Evolutionary conservation across 2,888 invertebrate genomes (phyloP).

Genomic region (Venusia cambrica): DNA sequence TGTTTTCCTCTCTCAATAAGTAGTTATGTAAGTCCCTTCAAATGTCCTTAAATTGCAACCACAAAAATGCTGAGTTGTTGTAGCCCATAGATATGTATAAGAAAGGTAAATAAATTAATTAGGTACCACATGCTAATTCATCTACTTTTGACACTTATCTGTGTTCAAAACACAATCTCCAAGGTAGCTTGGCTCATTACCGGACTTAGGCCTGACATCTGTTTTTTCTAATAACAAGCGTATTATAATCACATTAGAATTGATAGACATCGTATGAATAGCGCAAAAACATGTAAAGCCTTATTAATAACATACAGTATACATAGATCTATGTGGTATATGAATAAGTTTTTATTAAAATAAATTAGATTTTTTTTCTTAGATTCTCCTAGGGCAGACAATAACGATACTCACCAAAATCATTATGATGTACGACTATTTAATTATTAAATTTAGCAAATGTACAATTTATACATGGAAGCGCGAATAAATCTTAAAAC

Average conservation of each 20-base stretch:
- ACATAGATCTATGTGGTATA: slow-evolving; percentile 45
- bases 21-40: too few species aligned
- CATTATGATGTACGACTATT: too few species aligned
- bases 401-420: too few species aligned
- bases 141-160: slow-evolving; percentile 36
- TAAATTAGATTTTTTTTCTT: slow-evolving; percentile 13
- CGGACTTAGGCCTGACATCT: slow-evolving; percentile 47
- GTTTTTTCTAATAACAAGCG: slow-evolving; percentile 42
- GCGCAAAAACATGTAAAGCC: slow-evolving; percentile 46
- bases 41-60: too few species aligned
- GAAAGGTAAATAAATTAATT: too few species aligned
- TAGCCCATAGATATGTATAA: too few species aligned
- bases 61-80: too few species aligned
- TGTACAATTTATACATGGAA: slow-evolving; percentile 37
- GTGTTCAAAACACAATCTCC: slow-evolving; percentile 48
- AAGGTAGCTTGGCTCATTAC: slow-evolving; percentile 45
- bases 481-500: slow-evolving; percentile 32
- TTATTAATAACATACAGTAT: slow-evolving; percentile 37
- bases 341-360: slow-evolving; percentile 36
- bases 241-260: slow-evolving; percentile 56
- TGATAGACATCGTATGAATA: slow-evolving; percentile 43
- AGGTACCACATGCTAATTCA: too few species aligned
- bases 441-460: slow-evolving; percentile 4
- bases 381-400: too few species aligned
- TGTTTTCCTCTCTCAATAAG: too few species aligned